Conservation (phyloP, 2,888 invertebrate species). For the Camptogramma bilineatum region DNA sequence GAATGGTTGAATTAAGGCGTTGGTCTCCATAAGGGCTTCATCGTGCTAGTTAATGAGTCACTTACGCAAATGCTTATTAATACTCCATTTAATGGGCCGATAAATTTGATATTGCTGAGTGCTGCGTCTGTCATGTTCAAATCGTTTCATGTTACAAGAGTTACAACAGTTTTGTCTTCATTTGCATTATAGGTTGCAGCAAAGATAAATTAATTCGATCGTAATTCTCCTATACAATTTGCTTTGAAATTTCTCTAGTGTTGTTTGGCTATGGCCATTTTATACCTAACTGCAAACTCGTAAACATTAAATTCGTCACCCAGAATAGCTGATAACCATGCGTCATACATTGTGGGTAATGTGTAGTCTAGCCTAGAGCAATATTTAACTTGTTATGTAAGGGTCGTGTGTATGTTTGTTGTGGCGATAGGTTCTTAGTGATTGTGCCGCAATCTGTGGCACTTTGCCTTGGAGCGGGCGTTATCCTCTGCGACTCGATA, state of each 20-base stretch:
- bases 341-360: slow-evolving; percentile 42
- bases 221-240: neutral
- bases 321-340: slow-evolving; percentile 11
- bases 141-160: slow-evolving; percentile 25
- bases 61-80: slow-evolving; percentile 39
- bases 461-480: slow-evolving; percentile 72
- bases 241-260: neutral
- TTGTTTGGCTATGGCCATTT: neutral
- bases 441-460: slow-evolving; percentile 20
- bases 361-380: slow-evolving; percentile 54
- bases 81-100: slow-evolving; percentile 30
- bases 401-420: slow-evolving; percentile 61
- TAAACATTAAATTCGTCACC: slow-evolving; percentile 19
- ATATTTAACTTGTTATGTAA: slow-evolving; percentile 63
- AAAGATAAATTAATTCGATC: neutral
- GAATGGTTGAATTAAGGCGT: slow-evolving; percentile 56
- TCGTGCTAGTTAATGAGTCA: slow-evolving; percentile 42
- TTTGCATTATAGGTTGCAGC: slow-evolving; percentile 1
- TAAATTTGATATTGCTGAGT: slow-evolving; percentile 33
- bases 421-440: slow-evolving; percentile 54
- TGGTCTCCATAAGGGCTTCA: slow-evolving; percentile 47
- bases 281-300: slow-evolving; percentile 4
- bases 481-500: slow-evolving; percentile 73
- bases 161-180: slow-evolving; percentile 15
- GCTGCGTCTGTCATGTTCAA: slow-evolving; percentile 30